A percentile compares a stretch with the other conserved stretches of the same genome.
These are phyloP conservation scores for Cranoglanis bouderius DNA, from an alignment of 2,113 vertebrate genomes.

Conservation along the genomic window DNA sequence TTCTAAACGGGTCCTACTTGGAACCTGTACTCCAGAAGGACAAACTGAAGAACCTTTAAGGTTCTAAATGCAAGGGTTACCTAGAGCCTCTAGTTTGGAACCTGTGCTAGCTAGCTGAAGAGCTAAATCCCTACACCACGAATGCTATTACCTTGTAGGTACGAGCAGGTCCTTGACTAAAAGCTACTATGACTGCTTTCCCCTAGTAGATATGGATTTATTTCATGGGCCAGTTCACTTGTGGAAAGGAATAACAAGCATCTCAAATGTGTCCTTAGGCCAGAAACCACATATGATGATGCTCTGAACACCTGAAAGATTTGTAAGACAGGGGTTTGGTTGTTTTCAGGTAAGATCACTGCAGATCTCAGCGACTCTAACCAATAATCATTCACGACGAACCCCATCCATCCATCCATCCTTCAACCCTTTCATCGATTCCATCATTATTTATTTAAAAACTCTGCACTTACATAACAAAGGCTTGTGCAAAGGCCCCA, in stretches of 20 bases:
- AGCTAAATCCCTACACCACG: not conserved
- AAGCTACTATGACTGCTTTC: not conserved
- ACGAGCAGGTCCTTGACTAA: not conserved
- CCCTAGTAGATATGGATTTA: no score
- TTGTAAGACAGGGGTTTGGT: not conserved
- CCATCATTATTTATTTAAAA: conserved; percentile 1
- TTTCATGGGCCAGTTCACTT: not conserved
- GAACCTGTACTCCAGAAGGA: not conserved
- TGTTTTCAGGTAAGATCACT: not conserved
- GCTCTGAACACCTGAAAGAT: not conserved
- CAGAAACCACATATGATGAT: not conserved
- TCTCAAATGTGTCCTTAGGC: not conserved
- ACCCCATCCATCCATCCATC: not conserved
- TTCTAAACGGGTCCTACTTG: not conserved
- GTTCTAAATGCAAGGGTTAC: not conserved
- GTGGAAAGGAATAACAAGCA: not conserved
- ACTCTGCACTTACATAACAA: not conserved
- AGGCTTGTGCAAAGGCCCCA: not conserved
- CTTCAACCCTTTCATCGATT: not conserved
- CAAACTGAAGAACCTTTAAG: not conserved
- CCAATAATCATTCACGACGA: not conserved
- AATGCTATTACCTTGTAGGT: not conserved
- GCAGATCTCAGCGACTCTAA: not conserved
- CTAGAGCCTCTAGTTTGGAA: not conserved
- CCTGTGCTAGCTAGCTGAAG: not conserved